phyloP scores from a whole-genome alignment of 2,113 vertebrate genomes.

The Columba janthina region DNA sequence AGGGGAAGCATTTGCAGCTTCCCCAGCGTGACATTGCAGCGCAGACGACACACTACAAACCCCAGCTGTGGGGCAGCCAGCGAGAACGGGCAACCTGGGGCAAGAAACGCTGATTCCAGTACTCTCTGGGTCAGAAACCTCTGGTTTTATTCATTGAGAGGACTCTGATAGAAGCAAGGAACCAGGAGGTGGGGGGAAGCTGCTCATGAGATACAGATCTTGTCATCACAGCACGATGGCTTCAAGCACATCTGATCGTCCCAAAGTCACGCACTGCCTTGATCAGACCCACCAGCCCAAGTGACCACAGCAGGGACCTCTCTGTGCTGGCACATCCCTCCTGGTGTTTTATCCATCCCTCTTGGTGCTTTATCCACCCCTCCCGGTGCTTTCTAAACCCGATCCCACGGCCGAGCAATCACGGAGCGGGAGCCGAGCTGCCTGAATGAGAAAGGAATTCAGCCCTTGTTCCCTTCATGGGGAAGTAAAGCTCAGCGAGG shows the following conservation, averaged over 20 bases:
- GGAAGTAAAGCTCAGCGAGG: slow-evolving; percentile 46
- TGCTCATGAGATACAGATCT: background rate
- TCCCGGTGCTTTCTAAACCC: background rate
- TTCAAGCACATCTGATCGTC: background rate
- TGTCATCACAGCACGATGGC: background rate
- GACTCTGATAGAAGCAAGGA: background rate
- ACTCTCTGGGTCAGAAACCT: background rate
- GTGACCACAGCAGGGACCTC: background rate
- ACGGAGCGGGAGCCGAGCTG: background rate
- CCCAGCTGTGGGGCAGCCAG: background rate
- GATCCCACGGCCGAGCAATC: accelerated
- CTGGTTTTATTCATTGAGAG: accelerated
- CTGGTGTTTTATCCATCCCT: background rate
- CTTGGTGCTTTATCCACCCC: background rate
- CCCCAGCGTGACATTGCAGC: accelerated
- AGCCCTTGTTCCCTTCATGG: slow-evolving; percentile 29
- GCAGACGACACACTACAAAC: accelerated
- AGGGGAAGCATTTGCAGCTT: background rate
- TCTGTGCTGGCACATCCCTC: background rate
- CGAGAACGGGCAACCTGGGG: accelerated
- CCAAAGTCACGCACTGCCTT: background rate
- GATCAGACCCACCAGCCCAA: background rate
- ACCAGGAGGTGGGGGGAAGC: background rate
- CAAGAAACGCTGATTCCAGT: background rate
- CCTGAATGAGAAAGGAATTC: slow-evolving; percentile 61